Evolutionary conservation across 2,888 invertebrate genomes (phyloP).

Genomic region (Epinotia bilunana): DNA sequence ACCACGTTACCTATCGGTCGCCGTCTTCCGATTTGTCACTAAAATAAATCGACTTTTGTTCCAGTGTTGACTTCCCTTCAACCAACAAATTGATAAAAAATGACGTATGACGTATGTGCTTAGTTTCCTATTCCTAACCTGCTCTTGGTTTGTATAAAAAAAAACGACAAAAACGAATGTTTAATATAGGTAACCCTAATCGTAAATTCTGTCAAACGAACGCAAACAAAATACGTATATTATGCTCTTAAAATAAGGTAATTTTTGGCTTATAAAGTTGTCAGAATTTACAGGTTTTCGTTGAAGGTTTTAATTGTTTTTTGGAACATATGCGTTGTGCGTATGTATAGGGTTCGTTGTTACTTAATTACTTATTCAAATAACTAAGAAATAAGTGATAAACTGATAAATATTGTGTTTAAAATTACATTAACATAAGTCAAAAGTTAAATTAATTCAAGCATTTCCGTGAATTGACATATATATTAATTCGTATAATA

Average conservation of each 20-base stretch:
- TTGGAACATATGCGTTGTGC: too few relatives aligned
- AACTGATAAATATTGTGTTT: not conserved
- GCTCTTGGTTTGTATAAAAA: too few relatives aligned
- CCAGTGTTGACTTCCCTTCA: not conserved
- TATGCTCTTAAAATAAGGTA: not conserved
- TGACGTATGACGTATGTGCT: too few relatives aligned
- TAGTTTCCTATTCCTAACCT: too few relatives aligned
- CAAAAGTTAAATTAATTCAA: not conserved
- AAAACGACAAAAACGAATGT: not conserved
- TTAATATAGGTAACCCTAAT: not conserved
- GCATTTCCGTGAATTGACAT: not conserved
- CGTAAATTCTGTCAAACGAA: not conserved
- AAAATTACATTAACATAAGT: not conserved
- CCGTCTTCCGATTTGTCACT: not conserved
- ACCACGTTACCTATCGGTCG: not conserved
- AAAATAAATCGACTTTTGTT: not conserved
- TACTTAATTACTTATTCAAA: too few relatives aligned
- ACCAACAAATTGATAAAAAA: not conserved
- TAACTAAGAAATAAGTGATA: too few relatives aligned
- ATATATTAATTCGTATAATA: not conserved
- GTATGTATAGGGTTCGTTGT: too few relatives aligned
- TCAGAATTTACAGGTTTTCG: too few relatives aligned
- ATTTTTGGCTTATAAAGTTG: not conserved
- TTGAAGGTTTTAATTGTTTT: too few relatives aligned
- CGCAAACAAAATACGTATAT: not conserved